Conservation (phyloP, 2,113 vertebrate genomes). For the Ciconia stormi region DNA sequence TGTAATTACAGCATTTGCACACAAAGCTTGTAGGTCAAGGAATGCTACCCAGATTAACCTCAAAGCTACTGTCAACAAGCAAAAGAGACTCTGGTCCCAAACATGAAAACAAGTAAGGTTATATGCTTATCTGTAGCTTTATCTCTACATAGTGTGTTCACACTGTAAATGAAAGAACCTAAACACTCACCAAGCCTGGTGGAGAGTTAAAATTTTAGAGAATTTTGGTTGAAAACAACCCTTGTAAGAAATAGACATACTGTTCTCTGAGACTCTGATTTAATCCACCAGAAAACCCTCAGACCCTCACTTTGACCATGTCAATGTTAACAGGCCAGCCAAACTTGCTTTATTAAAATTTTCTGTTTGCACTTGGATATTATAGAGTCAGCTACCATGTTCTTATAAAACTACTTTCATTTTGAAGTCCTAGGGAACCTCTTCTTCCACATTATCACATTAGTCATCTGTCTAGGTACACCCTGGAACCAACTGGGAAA, state of each 20-base stretch:
- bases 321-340: background rate
- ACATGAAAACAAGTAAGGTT: background rate
- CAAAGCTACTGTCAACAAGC: background rate
- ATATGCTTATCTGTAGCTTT: background rate
- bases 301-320: background rate
- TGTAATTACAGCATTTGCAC: background rate
- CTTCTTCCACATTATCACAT: background rate
- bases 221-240: background rate
- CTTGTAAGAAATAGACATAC: background rate
- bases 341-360: background rate
- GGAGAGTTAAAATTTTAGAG: background rate
- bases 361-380: background rate
- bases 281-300: background rate
- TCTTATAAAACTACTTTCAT: background rate
- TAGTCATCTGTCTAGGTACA: background rate
- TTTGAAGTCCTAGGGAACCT: background rate
- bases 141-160: background rate
- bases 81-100: background rate
- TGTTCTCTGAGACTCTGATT: background rate
- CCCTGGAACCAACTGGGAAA: background rate
- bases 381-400: fast-evolving
- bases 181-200: background rate
- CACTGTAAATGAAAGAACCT: background rate
- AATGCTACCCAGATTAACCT: background rate
- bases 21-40: background rate